These are phyloP conservation scores for Arge pagana DNA, from an alignment of 2,888 invertebrate genomes.

Conservation along the genomic window DNA sequence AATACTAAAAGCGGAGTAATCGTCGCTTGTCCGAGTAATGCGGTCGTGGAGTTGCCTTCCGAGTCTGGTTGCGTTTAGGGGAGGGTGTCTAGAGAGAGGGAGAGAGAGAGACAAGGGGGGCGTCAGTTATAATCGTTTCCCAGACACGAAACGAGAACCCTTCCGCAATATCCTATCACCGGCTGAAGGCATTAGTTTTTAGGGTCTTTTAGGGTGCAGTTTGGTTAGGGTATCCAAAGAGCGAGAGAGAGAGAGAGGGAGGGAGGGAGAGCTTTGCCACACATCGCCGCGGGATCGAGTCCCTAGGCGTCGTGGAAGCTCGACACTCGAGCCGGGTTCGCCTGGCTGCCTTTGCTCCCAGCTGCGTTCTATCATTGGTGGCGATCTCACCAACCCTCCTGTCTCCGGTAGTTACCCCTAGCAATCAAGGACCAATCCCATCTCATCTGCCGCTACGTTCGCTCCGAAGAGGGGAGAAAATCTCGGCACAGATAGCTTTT, in stretches of 20 bases:
- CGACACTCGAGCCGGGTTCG: slow-evolving; percentile 8
- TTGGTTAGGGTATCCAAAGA: background rate
- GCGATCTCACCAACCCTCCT: slow-evolving; percentile 50
- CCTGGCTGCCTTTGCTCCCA: slow-evolving; percentile 42
- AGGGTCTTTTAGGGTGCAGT: slow-evolving; percentile 19
- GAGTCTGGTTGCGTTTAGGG: no score
- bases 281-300: no score
- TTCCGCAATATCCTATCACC: slow-evolving; percentile 16
- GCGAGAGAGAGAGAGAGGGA: background rate
- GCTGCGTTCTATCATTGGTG: slow-evolving; percentile 57
- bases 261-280: no score
- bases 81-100: no score
- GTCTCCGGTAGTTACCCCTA: slow-evolving; percentile 48
- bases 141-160: slow-evolving; percentile 11
- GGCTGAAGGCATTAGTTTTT: slow-evolving; percentile 23
- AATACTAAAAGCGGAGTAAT: background rate
- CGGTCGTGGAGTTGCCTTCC: background rate
- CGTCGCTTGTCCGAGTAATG: background rate
- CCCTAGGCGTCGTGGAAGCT: no score
- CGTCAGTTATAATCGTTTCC: slow-evolving; percentile 29
- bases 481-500: no score
- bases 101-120: background rate
- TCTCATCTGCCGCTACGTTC: slow-evolving; percentile 28
- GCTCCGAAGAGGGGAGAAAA: background rate
- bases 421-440: slow-evolving; percentile 54